Percentiles rank a stretch among this genome's conserved stretches.
Evolutionary conservation across 2,113 vertebrate genomes (phyloP).

Genomic region (Bubo bubo): DNA sequence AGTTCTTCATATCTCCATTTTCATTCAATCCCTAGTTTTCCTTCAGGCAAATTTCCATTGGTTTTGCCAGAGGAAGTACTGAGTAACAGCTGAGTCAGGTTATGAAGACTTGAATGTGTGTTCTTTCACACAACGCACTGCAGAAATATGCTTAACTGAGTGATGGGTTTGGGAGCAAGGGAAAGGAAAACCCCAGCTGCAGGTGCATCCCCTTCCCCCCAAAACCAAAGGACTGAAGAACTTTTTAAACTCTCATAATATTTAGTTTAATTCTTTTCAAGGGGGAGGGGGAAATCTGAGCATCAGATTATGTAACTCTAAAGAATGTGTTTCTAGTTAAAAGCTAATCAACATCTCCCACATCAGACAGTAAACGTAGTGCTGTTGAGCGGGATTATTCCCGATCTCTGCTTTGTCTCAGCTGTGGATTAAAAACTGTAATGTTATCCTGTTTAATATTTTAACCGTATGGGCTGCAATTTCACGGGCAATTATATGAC

Average conservation of each 20-base stretch:
- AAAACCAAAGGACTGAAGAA: neutral
- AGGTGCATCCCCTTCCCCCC: neutral
- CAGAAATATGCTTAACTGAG: constrained; percentile 1
- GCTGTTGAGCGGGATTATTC: constrained; percentile 62
- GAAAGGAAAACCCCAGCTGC: constrained; percentile 34
- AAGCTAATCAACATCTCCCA: constrained; percentile 63
- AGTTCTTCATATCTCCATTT: neutral
- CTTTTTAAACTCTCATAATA: constrained; percentile 49
- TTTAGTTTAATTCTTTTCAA: constrained; percentile 46
- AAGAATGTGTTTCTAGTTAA: constrained; percentile 71
- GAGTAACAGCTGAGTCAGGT: constrained; percentile 53
- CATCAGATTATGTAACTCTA: constrained; percentile 62
- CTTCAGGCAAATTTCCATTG: neutral
- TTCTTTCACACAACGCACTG: neutral
- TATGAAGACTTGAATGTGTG: neutral
- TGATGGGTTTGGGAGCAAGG: constrained; percentile 1
- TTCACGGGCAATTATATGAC: constrained; percentile 65
- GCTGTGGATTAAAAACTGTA: constrained; percentile 62
- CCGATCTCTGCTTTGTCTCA: constrained; percentile 70
- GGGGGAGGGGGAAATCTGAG: constrained; percentile 12
- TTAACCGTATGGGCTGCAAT: constrained; percentile 64
- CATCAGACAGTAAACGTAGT: constrained; percentile 59
- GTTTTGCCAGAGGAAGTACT: constrained; percentile 2
- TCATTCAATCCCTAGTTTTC: neutral
- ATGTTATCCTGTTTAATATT: constrained; percentile 68